Evolutionary conservation across 92 coral and sea anemone genomes (phyloP).

Genomic region (Umimayanthus chanpuru): DNA sequence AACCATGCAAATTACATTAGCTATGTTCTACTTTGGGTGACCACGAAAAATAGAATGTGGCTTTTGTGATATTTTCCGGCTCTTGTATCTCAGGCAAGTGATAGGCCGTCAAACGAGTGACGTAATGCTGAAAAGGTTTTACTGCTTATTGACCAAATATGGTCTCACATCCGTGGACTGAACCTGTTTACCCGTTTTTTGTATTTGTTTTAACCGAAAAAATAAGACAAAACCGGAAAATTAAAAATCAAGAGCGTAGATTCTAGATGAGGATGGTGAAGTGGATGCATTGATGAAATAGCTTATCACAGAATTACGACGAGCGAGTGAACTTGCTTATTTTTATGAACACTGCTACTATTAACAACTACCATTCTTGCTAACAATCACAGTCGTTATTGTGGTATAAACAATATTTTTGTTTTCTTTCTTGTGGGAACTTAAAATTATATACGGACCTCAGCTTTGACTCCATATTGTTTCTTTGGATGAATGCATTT

Average conservation of each 20-base stretch:
- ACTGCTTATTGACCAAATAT: background rate
- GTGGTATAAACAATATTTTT: constrained; percentile 2
- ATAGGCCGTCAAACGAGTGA: constrained; percentile 11
- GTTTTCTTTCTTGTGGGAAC: constrained; percentile 19
- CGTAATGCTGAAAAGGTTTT: constrained; percentile 18
- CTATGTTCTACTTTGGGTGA: constrained; percentile 33
- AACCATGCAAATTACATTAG: constrained; percentile 40
- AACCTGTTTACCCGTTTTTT: background rate
- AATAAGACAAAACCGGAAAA: background rate
- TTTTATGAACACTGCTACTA: background rate
- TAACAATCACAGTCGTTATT: background rate
- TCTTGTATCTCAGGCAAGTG: constrained; percentile 9
- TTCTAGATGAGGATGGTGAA: background rate
- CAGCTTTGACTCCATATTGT: constrained; percentile 1
- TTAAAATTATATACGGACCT: background rate
- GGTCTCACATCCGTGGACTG: background rate
- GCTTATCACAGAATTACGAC: background rate
- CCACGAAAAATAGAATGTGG: constrained; percentile 19
- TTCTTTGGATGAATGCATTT: background rate
- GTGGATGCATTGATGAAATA: background rate
- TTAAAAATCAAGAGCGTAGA: background rate
- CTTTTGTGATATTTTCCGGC: constrained; percentile 21
- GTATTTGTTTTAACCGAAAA: constrained; percentile 18
- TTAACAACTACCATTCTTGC: background rate
- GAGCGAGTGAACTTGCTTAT: background rate